Conservation (phyloP, 30 jellyfish, hydroid and myxozoan genomes). For the Aurelia sp. region DNA sequence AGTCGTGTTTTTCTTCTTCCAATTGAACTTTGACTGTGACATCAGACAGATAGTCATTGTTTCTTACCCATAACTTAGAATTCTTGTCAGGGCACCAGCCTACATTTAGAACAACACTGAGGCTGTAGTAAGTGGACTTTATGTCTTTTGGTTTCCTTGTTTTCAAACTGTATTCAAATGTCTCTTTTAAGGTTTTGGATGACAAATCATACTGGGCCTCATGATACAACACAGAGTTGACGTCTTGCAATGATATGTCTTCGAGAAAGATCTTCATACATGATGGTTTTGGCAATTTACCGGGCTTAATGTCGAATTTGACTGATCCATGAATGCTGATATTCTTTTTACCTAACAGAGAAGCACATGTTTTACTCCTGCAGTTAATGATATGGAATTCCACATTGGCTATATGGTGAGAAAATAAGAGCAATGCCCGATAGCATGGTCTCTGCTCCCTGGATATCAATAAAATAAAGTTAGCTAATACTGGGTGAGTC, state of each 20-base stretch:
- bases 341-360: slow-evolving; percentile 39
- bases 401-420: too few relatives aligned
- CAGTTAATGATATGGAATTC: background rate
- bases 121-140: slow-evolving; percentile 3
- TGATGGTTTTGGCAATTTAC: slow-evolving; percentile 63
- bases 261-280: slow-evolving; percentile 55
- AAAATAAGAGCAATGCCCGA: too few relatives aligned
- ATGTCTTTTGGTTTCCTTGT: slow-evolving; percentile 46
- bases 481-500: too few relatives aligned
- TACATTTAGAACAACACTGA: slow-evolving; percentile 65
- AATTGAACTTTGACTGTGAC: slow-evolving; percentile 40
- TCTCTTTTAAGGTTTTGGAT: slow-evolving; percentile 5
- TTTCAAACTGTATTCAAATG: slow-evolving; percentile 19
- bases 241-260: slow-evolving; percentile 74
- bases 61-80: slow-evolving; percentile 63
- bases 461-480: too few relatives aligned
- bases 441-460: too few relatives aligned
- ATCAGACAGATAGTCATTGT: slow-evolving; percentile 68
- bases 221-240: slow-evolving; percentile 23
- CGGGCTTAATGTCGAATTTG: slow-evolving; percentile 52
- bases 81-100: slow-evolving; percentile 84
- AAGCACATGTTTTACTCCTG: background rate
- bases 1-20: background rate
- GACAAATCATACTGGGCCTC: slow-evolving; percentile 48
- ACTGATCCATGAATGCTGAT: slow-evolving; percentile 63